Conservation (phyloP, 2,888 invertebrate species). For the Tryphoninae sp. region DNA sequence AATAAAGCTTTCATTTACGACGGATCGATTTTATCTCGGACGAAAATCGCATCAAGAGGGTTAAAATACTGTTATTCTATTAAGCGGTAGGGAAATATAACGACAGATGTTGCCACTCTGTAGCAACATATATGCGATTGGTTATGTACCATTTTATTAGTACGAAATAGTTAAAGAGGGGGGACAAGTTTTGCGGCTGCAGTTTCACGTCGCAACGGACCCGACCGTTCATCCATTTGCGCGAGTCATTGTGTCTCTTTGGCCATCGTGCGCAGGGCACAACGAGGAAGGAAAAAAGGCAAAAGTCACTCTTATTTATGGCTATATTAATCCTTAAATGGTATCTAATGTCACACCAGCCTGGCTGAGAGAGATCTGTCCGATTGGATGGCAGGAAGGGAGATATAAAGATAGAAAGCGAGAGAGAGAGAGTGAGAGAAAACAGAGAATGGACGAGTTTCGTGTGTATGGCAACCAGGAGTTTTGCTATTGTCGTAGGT, state of each 20-base stretch:
- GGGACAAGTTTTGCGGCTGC: conserved; percentile 49
- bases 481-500: conserved; percentile 78
- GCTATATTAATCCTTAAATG: conserved; percentile 82
- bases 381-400: conserved; percentile 69
- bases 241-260: conserved; percentile 64
- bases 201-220: conserved; percentile 47
- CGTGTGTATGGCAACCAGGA: conserved; percentile 72
- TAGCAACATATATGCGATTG: conserved; percentile 46
- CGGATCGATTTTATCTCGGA: background rate
- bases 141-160: conserved; percentile 64
- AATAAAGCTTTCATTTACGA: background rate
- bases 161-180: conserved; percentile 18
- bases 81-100: conserved; percentile 26
- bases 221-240: conserved; percentile 37
- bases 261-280: conserved; percentile 50
- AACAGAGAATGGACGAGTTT: conserved; percentile 65
- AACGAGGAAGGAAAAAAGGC: conserved; percentile 55
- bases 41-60: conserved; percentile 4
- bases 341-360: conserved; percentile 80
- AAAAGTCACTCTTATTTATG: conserved; percentile 79
- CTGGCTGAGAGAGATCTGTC: conserved; percentile 73
- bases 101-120: conserved; percentile 59
- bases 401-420: conserved; percentile 35
- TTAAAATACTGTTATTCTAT: conserved; percentile 26
- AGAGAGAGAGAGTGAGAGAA: conserved; percentile 58